Base-by-base conservation (phyloP, 2,888 invertebrate species). In the Acanthosepion lycidas region DNA sequence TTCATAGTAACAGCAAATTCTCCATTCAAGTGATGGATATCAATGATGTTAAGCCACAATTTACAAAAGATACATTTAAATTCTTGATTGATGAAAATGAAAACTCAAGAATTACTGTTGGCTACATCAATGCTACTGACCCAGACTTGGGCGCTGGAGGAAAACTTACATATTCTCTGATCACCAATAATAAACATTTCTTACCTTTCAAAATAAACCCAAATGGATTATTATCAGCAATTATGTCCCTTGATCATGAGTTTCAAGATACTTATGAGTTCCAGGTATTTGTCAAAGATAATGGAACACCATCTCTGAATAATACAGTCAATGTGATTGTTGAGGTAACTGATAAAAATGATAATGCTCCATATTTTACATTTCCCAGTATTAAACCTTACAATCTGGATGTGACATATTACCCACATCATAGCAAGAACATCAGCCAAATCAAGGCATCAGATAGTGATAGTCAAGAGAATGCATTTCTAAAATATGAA, bases 1-100 rank as follows among this genome's bases (percentile, higher is more conserved):
- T 78, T 78, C 78, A 78, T 78, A 78, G 78, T 78, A 78, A 78
- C n/a, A 78, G 78, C 78, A 78, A 78, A 78, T 78, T 78, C 78
- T 78, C 78, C n/a, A 78, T 78, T 78, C n/a, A 78, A 78, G 78
- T 78, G 33, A n/a, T 78, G n/a, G 78, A 78, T 18, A 78, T 78
- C 78, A 78, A 78, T 78, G 78, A 78, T 78, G 78, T 78, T 12
- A 18, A 33, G 78, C 78, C 78, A 78, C n/a, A 78, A 78, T 78
- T 78, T 78, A 78, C 33, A 78, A 78, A 78, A 78, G 78, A 78
- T 6, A 78, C 78, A 78, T 78, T 78, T 78, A n/a, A 78, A n/a
- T 78, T 78, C 78, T 78, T 78, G n/a, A 78, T 78, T 78, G 78
- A 78, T 78, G 78, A 78, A n/a, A 78, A 78, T 78, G 12, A 78